Base-by-base conservation (phyloP, 2,113 vertebrate genomes). In the Epinephelus moara region DNA sequence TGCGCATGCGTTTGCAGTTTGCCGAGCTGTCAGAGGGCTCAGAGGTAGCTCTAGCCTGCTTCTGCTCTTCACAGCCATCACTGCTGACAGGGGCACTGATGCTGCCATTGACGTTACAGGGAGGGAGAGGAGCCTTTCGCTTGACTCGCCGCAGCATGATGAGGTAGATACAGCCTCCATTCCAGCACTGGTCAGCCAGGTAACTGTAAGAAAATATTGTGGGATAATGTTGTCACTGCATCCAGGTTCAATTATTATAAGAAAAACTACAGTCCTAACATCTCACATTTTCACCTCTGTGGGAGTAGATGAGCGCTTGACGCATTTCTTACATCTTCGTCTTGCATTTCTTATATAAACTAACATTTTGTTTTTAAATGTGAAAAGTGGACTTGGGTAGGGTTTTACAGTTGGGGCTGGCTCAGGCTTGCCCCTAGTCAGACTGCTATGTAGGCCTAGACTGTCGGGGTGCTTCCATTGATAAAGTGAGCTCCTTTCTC, bases 111-210 rank as follows among this genome's bases (percentile, higher is more conserved):
- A 78, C 57, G 1, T 72, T 47, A 66, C 95, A 95, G 18, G 97
- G 96, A 94, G 97, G 96, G 78, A 94, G 95, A 53, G 98, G 97
- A 78, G 97, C 97, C 88, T 97, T 98, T 89, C 96, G 95, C 92
- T 98, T 99, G 85, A 99, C 97, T 87, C 97, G 96, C 77, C 98
- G 97, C 88, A 99, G 96, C 96, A 99, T 97, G 96, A 99, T 98
- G 95, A 99, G 92, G 96, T 98, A 97, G 96, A 98, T 95, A 1
- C 96, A 97, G 91, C 97, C 98, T 86, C 97, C 97, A 96, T 97
- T 97, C 98, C 98, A 99, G 96, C 98, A 99, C 97, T 98, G 98
- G 85, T 99, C 97, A 23, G 97, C 97, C 94, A 99, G 94, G 94
- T 99, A 99, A 94, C 98, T 99, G 94, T 40, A 90, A 84, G 40